These are phyloP conservation scores for Laspeyria flexula DNA, from an alignment of 2,888 invertebrate species.

Conservation along the genomic window DNA sequence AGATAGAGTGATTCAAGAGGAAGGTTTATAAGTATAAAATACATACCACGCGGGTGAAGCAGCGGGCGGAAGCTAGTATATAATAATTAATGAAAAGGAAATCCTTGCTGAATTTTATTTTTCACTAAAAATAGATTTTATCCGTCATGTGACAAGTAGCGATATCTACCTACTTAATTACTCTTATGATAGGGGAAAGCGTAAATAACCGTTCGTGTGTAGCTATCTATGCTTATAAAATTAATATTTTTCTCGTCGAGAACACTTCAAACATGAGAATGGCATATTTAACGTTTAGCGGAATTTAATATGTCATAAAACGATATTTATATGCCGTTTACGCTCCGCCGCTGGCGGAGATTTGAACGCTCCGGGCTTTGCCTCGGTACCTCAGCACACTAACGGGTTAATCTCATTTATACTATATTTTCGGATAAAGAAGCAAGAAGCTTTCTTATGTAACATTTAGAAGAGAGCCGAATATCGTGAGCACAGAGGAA, in stretches of 20 bases:
- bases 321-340: constrained; percentile 76
- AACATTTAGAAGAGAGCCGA: constrained; percentile 27
- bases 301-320: constrained; percentile 82
- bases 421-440: constrained; percentile 43
- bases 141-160: too few relatives aligned
- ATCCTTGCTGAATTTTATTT: too few relatives aligned
- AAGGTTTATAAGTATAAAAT: too few relatives aligned
- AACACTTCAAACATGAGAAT: constrained; percentile 71
- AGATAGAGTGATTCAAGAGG: too few relatives aligned
- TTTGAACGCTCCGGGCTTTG: constrained; percentile 58
- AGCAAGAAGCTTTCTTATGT: constrained; percentile 41
- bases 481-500: constrained; percentile 12
- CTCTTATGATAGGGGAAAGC: not conserved
- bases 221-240: constrained; percentile 39
- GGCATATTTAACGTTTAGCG: constrained; percentile 77
- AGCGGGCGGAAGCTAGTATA: too few relatives aligned
- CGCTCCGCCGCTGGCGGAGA: constrained; percentile 59
- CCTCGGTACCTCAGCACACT: constrained; percentile 43
- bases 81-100: too few relatives aligned
- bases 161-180: not conserved
- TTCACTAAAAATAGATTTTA: too few relatives aligned
- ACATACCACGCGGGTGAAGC: too few relatives aligned
- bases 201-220: constrained; percentile 31
- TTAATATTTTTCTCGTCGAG: constrained; percentile 62
- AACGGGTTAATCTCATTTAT: constrained; percentile 57